Evolutionary conservation across 1,140 invertebrate species (phyloP).

Genomic region (Cydia splendana): DNA sequence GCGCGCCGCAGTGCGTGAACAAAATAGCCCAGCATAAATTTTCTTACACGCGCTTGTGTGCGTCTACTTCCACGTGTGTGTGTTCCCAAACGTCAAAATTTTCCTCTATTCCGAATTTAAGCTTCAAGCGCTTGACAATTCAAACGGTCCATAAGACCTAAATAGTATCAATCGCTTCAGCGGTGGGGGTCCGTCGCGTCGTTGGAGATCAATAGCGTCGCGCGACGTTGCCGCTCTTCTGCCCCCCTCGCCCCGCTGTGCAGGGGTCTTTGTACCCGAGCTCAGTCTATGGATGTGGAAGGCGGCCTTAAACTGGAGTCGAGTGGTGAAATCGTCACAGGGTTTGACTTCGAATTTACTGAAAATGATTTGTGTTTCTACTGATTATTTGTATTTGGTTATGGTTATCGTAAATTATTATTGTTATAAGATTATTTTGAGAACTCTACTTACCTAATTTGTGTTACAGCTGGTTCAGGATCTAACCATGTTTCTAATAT

Average conservation of each 20-base stretch:
- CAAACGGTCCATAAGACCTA: constrained; percentile 35
- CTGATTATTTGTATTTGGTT: neutral
- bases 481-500: too few species aligned
- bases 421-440: too few species aligned
- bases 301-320: constrained; percentile 57
- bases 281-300: constrained; percentile 39
- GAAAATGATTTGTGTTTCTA: neutral
- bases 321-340: constrained; percentile 5
- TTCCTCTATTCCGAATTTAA: constrained; percentile 10
- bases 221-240: constrained; percentile 58
- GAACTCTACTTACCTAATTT: too few species aligned
- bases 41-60: neutral
- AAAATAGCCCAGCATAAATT: constrained; percentile 27
- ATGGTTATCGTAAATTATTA: too few species aligned
- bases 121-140: constrained; percentile 35
- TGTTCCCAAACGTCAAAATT: constrained; percentile 20
- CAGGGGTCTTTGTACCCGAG: constrained; percentile 61
- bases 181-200: constrained; percentile 14
- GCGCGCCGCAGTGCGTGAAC: constrained; percentile 21
- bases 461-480: too few species aligned
- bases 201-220: constrained; percentile 61
- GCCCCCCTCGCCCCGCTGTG: constrained; percentile 44
- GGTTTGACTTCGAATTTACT: neutral
- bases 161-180: constrained; percentile 38
- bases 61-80: neutral